Evolutionary conservation across 2,888 invertebrate species (phyloP).

Genomic region (Polydrusus tereticollis): DNA sequence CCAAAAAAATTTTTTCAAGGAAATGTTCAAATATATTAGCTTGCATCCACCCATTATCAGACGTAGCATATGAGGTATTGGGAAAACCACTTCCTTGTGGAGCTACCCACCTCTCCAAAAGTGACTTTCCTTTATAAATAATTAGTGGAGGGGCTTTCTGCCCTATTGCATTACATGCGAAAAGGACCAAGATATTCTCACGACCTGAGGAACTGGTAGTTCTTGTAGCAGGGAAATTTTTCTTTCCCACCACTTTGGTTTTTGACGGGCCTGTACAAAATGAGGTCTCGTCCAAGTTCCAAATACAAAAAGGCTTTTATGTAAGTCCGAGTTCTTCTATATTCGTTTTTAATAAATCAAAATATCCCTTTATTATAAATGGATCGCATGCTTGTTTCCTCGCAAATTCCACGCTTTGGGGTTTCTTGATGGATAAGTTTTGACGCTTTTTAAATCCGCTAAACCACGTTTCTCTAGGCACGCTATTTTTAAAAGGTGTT

Average conservation of each 20-base stretch:
- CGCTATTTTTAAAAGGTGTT: no score
- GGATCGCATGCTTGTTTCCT: no score
- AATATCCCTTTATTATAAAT: no score
- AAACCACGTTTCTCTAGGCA: no score
- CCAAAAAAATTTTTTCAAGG: not conserved
- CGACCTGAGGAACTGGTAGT: not conserved
- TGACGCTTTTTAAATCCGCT: no score
- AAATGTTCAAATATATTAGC: constrained; percentile 36
- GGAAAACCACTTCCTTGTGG: not conserved
- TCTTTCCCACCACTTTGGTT: not conserved
- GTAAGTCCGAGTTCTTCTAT: no score
- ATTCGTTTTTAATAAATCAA: no score
- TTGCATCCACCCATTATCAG: constrained; percentile 57
- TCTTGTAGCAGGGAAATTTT: not conserved
- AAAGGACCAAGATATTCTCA: not conserved
- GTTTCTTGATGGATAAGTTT: no score
- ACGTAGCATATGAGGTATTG: constrained; percentile 55
- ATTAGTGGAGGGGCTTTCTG: constrained; percentile 60
- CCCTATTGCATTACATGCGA: constrained; percentile 49
- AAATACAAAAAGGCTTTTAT: no score
- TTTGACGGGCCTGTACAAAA: no score
- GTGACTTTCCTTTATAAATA: constrained; percentile 58
- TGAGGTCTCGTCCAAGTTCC: no score
- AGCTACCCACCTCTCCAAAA: constrained; percentile 58
- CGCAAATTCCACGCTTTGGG: no score